Evolutionary conservation across 2,797 vertebrate species (phyloP).

Genomic region (Petrocephalus schoutedeni): DNA sequence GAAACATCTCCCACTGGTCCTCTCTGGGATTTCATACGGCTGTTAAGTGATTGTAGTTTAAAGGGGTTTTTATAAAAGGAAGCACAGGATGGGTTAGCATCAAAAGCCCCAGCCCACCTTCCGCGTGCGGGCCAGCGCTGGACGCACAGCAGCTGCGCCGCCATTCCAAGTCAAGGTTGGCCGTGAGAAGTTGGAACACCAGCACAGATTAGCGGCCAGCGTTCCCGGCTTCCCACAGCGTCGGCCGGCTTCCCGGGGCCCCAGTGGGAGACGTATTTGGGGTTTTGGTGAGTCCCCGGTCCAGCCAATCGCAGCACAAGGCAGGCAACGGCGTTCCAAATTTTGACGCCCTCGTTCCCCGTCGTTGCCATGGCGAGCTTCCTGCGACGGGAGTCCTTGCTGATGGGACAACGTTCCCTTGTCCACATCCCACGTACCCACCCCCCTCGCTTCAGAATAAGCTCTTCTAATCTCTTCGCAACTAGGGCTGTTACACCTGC

Average conservation of each 20-base stretch:
- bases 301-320: background rate
- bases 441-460: background rate
- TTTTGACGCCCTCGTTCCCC: background rate
- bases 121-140: background rate
- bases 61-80: background rate
- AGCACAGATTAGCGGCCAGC: background rate
- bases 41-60: constrained; percentile 2
- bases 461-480: background rate
- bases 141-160: background rate
- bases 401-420: background rate
- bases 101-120: background rate
- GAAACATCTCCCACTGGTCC: background rate
- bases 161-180: background rate
- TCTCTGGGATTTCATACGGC: background rate
- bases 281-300: background rate
- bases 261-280: background rate
- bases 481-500: background rate
- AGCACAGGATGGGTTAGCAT: background rate
- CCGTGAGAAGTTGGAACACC: background rate
- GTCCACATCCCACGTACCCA: background rate
- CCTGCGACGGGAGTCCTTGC: background rate
- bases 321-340: background rate
- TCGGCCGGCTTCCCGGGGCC: background rate
- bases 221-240: background rate
- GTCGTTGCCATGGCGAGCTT: background rate